These are phyloP conservation scores for Apoda limacodes DNA, from an alignment of 2,888 invertebrate genomes.

Conservation along the genomic window DNA sequence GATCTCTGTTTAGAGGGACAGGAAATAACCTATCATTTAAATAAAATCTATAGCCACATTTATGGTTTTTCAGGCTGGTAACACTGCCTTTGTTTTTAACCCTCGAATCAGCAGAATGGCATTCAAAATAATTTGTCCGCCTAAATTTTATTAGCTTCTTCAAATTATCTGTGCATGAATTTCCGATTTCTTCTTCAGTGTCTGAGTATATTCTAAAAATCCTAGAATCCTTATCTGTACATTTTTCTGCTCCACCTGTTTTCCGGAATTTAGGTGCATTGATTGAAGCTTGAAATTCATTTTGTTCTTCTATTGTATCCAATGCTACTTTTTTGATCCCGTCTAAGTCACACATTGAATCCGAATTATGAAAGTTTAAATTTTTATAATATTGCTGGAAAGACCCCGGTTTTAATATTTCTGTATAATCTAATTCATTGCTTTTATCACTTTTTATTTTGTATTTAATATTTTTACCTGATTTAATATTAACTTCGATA, in stretches of 20 bases:
- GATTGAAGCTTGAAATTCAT: slow-evolving; percentile 31
- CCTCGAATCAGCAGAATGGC: slow-evolving; percentile 62
- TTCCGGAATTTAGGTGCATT: too few species aligned
- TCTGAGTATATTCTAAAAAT: slow-evolving; percentile 27
- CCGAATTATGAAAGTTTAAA: slow-evolving; percentile 37
- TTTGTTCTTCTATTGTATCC: slow-evolving; percentile 42
- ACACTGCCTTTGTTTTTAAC: slow-evolving; percentile 29
- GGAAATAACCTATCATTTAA: slow-evolving; percentile 70
- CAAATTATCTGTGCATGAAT: slow-evolving; percentile 29
- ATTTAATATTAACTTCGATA: too few species aligned
- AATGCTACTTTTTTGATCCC: slow-evolving; percentile 28
- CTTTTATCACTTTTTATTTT: slow-evolving; percentile 9
- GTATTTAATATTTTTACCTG: neutral
- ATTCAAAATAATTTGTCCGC: slow-evolving; percentile 70
- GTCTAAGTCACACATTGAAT: slow-evolving; percentile 29
- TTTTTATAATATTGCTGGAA: slow-evolving; percentile 49
- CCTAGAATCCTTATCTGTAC: slow-evolving; percentile 8
- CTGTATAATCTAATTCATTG: neutral
- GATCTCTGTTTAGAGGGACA: slow-evolving; percentile 54
- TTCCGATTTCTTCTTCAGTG: slow-evolving; percentile 27
- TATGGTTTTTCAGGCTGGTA: slow-evolving; percentile 40
- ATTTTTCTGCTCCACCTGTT: slow-evolving; percentile 19
- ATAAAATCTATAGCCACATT: slow-evolving; percentile 66
- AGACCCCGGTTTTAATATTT: neutral
- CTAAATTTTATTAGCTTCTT: slow-evolving; percentile 58